Base-by-base conservation (phyloP, 2,888 invertebrate genomes). In the Drosophila aldrichi region DNA sequence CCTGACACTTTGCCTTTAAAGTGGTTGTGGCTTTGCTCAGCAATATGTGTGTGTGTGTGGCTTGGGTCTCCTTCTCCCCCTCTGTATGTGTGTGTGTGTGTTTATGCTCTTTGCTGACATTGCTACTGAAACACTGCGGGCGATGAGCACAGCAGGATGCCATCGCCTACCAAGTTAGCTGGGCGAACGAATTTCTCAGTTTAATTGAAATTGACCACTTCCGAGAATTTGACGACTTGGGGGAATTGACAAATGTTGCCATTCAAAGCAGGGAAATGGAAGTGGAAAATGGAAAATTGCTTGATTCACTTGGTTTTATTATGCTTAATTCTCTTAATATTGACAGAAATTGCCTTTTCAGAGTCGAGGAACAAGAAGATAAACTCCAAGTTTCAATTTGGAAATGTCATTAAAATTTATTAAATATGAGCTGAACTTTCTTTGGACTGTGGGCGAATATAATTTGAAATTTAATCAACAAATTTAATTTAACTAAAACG, bases 1-100 rank as follows among this genome's bases (percentile, higher is more conserved):
- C 58, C 82, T 58, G 78, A 74, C 76, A 86, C 87, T 86, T 75
- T 70, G 55, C 8, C 54, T 69, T 59, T 60, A 55, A 76, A 63
- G 62, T 75, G 71, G 16, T 55, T 40, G 51, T 40, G 54, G 54
- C n/a, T 36, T 38, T 51, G 29, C 34, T n/a, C 14, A 29, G 20
- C 44, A 44, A 25, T 25, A 8, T 32, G 38, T 49, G 34, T 59
- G 38, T 49, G 34, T 59, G 14, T 36, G 14, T 36, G 57, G 8
- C 29, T 51, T 12, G 32, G 3, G 18, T 18, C 9, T 40, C 3
- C n/a, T n/a, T 8, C 40, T 40, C 6, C 2, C 14, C 9, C 4
- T 41, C 12, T 65, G 14, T 18, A 3, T 46, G n/a, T 57, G 16
- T 56, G 25, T 48, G 29, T 60, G 52, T 60, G n/a, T 20, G 32